These are phyloP conservation scores for Julus scandinavius DNA, from an alignment of 2,888 invertebrate genomes.

Conservation along the genomic window DNA sequence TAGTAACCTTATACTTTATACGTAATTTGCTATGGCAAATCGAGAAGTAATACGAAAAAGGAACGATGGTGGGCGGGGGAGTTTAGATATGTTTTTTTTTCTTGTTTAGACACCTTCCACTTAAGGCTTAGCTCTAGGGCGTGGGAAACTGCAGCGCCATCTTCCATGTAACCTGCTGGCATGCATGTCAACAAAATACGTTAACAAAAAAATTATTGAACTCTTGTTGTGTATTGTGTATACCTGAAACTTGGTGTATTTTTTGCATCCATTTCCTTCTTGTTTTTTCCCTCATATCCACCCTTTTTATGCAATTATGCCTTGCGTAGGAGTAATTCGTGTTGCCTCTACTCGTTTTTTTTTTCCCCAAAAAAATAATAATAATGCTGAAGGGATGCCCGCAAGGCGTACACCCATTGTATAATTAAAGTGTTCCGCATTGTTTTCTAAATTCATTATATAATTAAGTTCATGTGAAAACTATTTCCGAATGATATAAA, in stretches of 20 bases:
- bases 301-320: slow-evolving; percentile 11
- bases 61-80: neutral
- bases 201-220: neutral
- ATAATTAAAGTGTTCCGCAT: slow-evolving; percentile 45
- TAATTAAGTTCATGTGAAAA: neutral
- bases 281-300: neutral
- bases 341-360: slow-evolving; percentile 16
- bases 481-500: slow-evolving; percentile 19
- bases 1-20: neutral
- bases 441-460: slow-evolving; percentile 16
- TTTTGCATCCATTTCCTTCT: slow-evolving; percentile 29
- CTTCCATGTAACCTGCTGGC: neutral
- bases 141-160: slow-evolving; percentile 36
- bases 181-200: slow-evolving; percentile 36
- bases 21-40: neutral
- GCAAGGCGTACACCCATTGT: neutral
- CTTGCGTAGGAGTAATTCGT: slow-evolving; percentile 17
- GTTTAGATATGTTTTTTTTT: neutral
- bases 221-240: slow-evolving; percentile 34
- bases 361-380: neutral
- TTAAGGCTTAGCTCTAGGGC: neutral
- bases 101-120: neutral
- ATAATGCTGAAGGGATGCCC: slow-evolving; percentile 37
- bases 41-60: neutral
- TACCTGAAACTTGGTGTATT: neutral